phyloP scores from a whole-genome alignment of 2,888 invertebrate species.

The Cabera pusaria region DNA sequence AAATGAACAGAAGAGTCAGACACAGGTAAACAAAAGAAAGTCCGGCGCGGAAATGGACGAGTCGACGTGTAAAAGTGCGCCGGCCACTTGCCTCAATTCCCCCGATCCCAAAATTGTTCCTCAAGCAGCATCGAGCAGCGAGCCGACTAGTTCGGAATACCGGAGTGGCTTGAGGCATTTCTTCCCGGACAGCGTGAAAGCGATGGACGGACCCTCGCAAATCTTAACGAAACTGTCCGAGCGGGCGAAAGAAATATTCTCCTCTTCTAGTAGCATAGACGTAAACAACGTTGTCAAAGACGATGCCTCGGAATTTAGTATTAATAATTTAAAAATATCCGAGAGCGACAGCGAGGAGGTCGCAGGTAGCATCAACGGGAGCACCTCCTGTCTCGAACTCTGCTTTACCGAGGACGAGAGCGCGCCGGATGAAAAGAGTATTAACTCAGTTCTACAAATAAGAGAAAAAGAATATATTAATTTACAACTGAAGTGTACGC shows the following conservation, averaged over 20 bases:
- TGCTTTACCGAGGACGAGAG: conserved; percentile 77
- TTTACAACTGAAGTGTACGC: conserved; percentile 79
- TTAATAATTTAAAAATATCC: conserved; percentile 71
- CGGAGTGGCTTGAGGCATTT: conserved; percentile 68
- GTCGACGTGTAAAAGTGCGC: conserved; percentile 80
- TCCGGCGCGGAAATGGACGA: conserved; percentile 40
- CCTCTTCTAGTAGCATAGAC: conserved; percentile 72
- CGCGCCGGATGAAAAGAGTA: conserved; percentile 59
- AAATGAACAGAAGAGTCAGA: conserved; percentile 51
- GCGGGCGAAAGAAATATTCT: conserved; percentile 79
- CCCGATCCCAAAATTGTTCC: conserved; percentile 68
- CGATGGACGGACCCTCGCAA: conserved; percentile 74
- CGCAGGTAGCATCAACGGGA: conserved; percentile 74
- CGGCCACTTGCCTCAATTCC: conserved; percentile 85
- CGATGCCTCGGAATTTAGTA: conserved; percentile 68
- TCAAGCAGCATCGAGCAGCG: conserved; percentile 63
- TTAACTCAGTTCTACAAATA: conserved; percentile 60
- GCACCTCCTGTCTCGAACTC: conserved; percentile 74
- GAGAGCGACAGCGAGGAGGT: conserved; percentile 78
- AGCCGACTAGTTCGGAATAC: conserved; percentile 72
- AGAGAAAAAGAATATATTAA: conserved; percentile 76
- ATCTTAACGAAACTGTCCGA: conserved; percentile 73
- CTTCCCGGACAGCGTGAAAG: conserved; percentile 74
- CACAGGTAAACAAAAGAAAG: conserved; percentile 39
- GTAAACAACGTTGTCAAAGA: conserved; percentile 62